phyloP scores from a whole-genome alignment of 2,797 vertebrate species.

The Artibeus jamaicensis region DNA sequence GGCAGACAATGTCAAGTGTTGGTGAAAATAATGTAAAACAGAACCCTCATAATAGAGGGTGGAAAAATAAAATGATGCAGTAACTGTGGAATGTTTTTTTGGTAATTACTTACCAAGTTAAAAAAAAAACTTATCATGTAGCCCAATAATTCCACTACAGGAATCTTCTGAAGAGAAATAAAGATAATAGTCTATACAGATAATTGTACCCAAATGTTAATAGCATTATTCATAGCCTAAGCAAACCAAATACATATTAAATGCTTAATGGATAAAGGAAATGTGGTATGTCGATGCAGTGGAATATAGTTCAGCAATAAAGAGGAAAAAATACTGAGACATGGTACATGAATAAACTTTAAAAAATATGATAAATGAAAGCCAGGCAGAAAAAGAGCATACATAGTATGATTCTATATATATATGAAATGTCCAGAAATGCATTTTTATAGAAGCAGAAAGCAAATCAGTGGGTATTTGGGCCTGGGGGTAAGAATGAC shows the following conservation, averaged over 20 bases:
- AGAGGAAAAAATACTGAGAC: background rate
- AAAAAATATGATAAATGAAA: background rate
- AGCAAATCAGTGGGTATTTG: background rate
- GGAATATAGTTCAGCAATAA: background rate
- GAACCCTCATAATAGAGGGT: background rate
- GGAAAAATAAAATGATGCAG: background rate
- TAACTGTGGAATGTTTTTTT: background rate
- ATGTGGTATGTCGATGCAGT: too few relatives aligned
- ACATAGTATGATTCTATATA: background rate
- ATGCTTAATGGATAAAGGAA: background rate
- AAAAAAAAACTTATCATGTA: background rate
- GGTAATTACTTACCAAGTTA: background rate
- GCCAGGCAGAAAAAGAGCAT: background rate
- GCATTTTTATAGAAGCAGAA: background rate
- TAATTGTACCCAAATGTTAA: background rate
- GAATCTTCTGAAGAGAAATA: background rate
- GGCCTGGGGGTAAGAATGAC: background rate
- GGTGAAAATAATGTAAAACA: background rate
- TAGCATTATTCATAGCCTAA: background rate
- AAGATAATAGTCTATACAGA: background rate
- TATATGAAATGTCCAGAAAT: background rate
- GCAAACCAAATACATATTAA: background rate
- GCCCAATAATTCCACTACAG: background rate
- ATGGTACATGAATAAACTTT: background rate
- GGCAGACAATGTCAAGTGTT: background rate